These are phyloP conservation scores for Actinia tenebrosa DNA, from an alignment of 64 coral and sea anemone genomes.

Conservation along the genomic window DNA sequence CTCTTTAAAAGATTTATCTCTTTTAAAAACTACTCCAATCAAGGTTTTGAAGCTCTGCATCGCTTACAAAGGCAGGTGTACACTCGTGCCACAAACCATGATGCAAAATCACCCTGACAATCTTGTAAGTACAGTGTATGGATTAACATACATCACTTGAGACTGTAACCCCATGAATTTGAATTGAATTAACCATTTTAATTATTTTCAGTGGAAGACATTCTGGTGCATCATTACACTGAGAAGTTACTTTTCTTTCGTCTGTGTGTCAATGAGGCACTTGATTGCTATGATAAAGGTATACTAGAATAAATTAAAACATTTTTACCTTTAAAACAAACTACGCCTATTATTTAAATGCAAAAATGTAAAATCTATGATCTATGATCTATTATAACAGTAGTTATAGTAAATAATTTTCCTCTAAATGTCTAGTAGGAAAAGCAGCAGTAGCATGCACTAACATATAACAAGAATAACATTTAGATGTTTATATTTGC, in stretches of 20 bases:
- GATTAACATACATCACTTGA: not conserved
- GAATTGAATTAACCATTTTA: not conserved
- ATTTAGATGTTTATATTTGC: not conserved
- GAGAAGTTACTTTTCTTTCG: conserved; percentile 6
- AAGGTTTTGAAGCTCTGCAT: conserved; percentile 48
- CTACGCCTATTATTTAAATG: no score
- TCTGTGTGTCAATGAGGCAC: conserved; percentile 7
- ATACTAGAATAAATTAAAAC: not conserved
- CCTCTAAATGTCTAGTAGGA: not conserved
- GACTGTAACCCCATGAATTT: not conserved
- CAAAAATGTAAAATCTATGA: no score
- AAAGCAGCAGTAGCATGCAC: not conserved
- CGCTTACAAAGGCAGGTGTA: conserved; percentile 30
- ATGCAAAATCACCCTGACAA: conserved; percentile 17
- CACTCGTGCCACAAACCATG: conserved; percentile 38
- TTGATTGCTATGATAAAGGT: conserved; percentile 11
- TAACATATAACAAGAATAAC: not conserved
- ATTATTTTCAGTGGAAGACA: conserved; percentile 12
- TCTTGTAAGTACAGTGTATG: conserved; percentile 24
- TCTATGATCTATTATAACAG: not conserved
- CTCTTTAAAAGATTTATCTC: conserved; percentile 21
- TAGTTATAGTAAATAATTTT: not conserved
- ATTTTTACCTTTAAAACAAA: no score
- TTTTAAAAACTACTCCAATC: conserved; percentile 26
- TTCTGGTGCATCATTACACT: conserved; percentile 9